A percentile compares a stretch with the other conserved stretches of the same genome.
These are phyloP conservation scores for Apodemia duryi DNA, from an alignment of 2,888 invertebrate species.

Conservation along the genomic window DNA sequence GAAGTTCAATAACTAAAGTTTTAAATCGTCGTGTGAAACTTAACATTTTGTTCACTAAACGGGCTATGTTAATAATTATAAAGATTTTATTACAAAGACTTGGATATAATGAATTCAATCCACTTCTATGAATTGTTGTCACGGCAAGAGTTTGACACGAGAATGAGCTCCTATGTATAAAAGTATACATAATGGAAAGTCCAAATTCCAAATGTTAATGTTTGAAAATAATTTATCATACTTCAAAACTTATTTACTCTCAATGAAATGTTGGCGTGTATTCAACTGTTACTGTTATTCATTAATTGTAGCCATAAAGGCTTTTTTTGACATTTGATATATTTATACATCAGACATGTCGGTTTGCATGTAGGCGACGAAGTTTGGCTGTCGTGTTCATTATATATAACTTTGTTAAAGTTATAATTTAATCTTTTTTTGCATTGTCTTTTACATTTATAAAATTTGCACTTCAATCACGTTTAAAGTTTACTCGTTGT, in stretches of 20 bases:
- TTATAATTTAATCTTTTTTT: neutral
- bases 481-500: neutral
- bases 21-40: neutral
- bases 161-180: neutral
- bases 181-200: neutral
- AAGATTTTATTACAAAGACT: neutral
- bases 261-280: neutral
- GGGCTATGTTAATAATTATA: neutral
- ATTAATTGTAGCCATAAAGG: neutral
- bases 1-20: neutral
- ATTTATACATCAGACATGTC: slow-evolving; percentile 1
- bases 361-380: neutral
- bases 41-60: no score
- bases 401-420: neutral
- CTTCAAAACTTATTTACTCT: neutral
- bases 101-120: neutral
- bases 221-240: slow-evolving; percentile 1
- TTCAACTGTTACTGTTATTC: neutral
- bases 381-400: neutral
- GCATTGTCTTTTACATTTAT: neutral
- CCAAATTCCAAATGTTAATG: neutral
- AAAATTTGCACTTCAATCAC: neutral
- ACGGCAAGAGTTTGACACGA: neutral
- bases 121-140: neutral
- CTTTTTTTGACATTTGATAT: neutral